These are phyloP conservation scores for Nemapogon koenigi DNA, from an alignment of 2,888 invertebrate genomes.

Conservation along the genomic window DNA sequence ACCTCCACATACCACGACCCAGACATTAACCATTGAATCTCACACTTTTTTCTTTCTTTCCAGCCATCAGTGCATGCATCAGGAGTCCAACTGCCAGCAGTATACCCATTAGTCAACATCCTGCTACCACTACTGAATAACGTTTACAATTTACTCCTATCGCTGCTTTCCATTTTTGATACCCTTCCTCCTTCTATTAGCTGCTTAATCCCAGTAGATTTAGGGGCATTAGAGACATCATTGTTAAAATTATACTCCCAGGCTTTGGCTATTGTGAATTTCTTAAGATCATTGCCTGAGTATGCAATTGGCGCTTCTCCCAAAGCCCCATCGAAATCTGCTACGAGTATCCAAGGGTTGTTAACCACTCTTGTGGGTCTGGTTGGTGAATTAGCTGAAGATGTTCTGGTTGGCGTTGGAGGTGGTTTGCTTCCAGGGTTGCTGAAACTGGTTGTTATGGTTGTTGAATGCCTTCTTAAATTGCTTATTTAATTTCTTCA, in stretches of 20 bases:
- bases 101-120: constrained; percentile 52
- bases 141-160: constrained; percentile 51
- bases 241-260: constrained; percentile 49
- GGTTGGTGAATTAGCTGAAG: constrained; percentile 40
- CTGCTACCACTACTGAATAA: constrained; percentile 50
- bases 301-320: constrained; percentile 48
- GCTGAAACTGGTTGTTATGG: constrained; percentile 39
- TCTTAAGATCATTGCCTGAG: constrained; percentile 39
- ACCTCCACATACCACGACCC: no score
- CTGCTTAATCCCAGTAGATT: constrained; percentile 45
- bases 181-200: constrained; percentile 46
- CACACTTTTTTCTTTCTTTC: no score
- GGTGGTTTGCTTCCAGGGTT: constrained; percentile 45
- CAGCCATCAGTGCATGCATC: constrained; percentile 39
- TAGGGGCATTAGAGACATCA: constrained; percentile 48
- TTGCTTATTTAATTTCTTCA: constrained; percentile 26
- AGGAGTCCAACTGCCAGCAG: constrained; percentile 44
- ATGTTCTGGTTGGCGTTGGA: constrained; percentile 37
- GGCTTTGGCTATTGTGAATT: constrained; percentile 51
- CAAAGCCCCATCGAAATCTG: constrained; percentile 17
- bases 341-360: constrained; percentile 31
- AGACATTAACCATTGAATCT: no score
- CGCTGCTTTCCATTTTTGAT: constrained; percentile 51
- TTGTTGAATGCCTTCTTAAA: constrained; percentile 34
- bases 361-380: constrained; percentile 32